Evolutionary conservation across 2,888 invertebrate genomes (phyloP), one percentile per base, ranked within the genome.

Genomic region (Matsumyia berberina): DNA sequence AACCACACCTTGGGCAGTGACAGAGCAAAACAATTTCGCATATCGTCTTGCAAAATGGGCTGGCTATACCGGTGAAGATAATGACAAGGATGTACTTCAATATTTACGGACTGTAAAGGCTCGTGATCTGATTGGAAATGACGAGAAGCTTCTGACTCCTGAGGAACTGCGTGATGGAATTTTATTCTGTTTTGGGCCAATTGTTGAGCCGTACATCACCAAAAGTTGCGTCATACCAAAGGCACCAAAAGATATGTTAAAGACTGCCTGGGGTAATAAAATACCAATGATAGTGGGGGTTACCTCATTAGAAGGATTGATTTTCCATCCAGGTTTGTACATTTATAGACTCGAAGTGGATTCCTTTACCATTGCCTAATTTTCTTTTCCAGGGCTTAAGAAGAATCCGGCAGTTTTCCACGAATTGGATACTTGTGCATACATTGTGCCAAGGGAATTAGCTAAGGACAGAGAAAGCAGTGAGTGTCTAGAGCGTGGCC

Each of bases 201-300:
- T 89, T 0, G 86, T 91, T 19, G 92, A 92, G 44, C 90, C 92
- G 0, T 92, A 92, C 19, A 60, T 62, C 5, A 89, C 89, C 0
- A 88, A 88, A 1, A 88, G 91, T n/a, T 90, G 90, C 7, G 88
- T 92, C 7, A 86, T 91, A 0, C 80, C 87, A 0, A 88, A 88
- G 24, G 51, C 88, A 8, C 90, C 90, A 0, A 67, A 87, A 3
- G 86, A 89, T 51, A 42, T 90, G 57, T 87, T 90, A 86, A 85
- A 88, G 33, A 88, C 87, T 3, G 87, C 89, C 0, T 92, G 92
- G 92, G 89, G 91, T 60, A 89, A 89, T 57, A 86, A 88, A 1
- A 88, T 92, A 58, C 91, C 92, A 9, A 86, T 91, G 29, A 88
- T 92, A 72, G 86, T 91, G 17, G 91, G 92, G 0, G 90, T 89